Conservation (phyloP, 2,113 vertebrate species). For the Thinocorus orbignyianus region DNA sequence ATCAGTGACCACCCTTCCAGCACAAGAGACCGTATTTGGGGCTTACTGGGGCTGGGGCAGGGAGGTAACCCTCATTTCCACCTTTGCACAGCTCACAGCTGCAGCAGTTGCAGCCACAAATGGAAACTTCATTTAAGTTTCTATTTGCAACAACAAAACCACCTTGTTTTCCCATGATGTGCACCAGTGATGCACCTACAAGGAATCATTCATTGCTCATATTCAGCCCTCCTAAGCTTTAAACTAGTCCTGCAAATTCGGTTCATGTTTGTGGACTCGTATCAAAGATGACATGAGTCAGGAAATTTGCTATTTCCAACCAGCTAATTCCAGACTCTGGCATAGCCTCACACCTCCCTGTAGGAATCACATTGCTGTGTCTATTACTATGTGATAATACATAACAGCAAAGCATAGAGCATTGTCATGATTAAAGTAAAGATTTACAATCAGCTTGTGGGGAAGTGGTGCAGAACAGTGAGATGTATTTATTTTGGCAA, state of each 20-base stretch:
- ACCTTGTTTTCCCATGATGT: background rate
- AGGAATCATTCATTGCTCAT: background rate
- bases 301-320: background rate
- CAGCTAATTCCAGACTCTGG: background rate
- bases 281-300: background rate
- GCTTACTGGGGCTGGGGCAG: background rate
- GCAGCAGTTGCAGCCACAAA: background rate
- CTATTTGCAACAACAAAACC: background rate
- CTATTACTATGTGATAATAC: background rate
- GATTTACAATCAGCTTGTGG: background rate
- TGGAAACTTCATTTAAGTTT: background rate
- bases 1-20: background rate
- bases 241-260: background rate
- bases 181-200: background rate
- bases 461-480: background rate
- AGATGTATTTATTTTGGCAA: background rate
- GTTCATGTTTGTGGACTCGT: background rate
- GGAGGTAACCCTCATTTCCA: background rate
- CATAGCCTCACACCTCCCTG: background rate
- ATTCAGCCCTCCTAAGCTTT: background rate
- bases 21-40: background rate
- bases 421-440: background rate
- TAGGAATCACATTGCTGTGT: background rate
- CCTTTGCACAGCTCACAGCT: background rate
- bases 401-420: background rate